Evolutionary conservation across 2,113 vertebrate species (phyloP).

Genomic region (Gopherus flavomarginatus): DNA sequence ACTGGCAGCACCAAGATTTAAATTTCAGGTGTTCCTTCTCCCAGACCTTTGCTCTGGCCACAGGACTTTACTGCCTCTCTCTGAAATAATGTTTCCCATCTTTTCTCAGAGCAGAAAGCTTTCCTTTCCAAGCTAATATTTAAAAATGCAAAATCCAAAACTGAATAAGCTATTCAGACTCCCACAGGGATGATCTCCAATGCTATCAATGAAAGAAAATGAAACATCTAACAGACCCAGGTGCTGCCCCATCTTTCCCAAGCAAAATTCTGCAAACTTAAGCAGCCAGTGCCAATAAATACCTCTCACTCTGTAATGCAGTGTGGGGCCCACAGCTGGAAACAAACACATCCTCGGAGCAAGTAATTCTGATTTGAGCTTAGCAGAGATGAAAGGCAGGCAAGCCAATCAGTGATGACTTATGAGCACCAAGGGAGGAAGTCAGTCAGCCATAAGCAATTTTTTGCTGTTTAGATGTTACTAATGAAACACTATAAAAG

Average conservation of each 20-base stretch:
- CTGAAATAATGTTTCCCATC: background rate
- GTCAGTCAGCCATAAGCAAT: conserved; percentile 66
- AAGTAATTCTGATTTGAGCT: conserved; percentile 62
- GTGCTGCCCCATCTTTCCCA: conserved; percentile 20
- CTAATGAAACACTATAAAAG: conserved; percentile 69
- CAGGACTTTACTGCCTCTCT: background rate
- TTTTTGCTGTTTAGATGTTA: conserved; percentile 72
- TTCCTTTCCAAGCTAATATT: background rate
- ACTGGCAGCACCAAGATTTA: background rate
- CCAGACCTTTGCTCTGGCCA: background rate
- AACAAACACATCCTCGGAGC: conserved; percentile 53
- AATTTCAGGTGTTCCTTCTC: background rate
- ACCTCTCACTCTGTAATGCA: background rate
- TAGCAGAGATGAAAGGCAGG: conserved; percentile 73
- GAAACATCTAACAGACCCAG: background rate
- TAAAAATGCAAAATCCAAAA: background rate
- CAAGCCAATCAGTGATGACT: conserved; percentile 75
- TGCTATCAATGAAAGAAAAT: background rate
- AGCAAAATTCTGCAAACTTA: background rate
- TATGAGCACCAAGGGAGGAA: conserved; percentile 79
- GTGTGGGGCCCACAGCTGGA: conserved; percentile 34
- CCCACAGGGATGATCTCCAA: background rate
- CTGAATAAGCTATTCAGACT: background rate
- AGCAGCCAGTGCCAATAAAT: conserved; percentile 26
- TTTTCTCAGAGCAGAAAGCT: background rate